These are phyloP conservation scores for Catonia carolina DNA, from an alignment of 2,888 invertebrate genomes.

Conservation along the genomic window DNA sequence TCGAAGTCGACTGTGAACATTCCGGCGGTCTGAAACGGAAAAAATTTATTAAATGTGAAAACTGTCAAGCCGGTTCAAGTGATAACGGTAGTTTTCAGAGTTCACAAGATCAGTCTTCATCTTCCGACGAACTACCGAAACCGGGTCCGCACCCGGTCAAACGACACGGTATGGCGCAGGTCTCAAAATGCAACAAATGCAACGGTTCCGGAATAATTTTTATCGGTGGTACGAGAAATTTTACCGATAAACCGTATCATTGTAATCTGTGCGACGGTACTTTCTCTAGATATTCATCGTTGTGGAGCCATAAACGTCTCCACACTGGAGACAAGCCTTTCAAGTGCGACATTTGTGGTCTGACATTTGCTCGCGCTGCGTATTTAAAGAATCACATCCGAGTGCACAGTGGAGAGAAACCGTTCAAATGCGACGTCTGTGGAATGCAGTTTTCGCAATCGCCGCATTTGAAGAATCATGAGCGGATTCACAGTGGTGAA, in stretches of 20 bases:
- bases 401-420: constrained; percentile 66
- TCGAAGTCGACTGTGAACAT: constrained; percentile 36
- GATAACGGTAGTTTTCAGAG: constrained; percentile 14
- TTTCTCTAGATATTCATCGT: constrained; percentile 60
- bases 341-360: constrained; percentile 79
- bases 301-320: constrained; percentile 84
- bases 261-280: constrained; percentile 72
- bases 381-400: constrained; percentile 83
- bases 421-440: constrained; percentile 69
- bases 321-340: constrained; percentile 80
- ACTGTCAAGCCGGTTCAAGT: constrained; percentile 33
- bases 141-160: constrained; percentile 68
- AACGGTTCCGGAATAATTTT: constrained; percentile 83
- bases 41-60: constrained; percentile 38
- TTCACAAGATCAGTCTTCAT: constrained; percentile 21
- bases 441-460: constrained; percentile 88
- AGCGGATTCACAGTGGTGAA: constrained; percentile 81
- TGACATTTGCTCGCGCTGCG: constrained; percentile 85
- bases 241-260: constrained; percentile 71
- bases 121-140: constrained; percentile 36
- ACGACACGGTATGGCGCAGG: constrained; percentile 71
- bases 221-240: constrained; percentile 48
- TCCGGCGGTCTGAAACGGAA: constrained; percentile 34
- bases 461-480: constrained; percentile 82
- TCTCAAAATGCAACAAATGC: constrained; percentile 83